phyloP scores from a whole-genome alignment of 1,140 invertebrate genomes.

The Drosophila paulistorum region DNA sequence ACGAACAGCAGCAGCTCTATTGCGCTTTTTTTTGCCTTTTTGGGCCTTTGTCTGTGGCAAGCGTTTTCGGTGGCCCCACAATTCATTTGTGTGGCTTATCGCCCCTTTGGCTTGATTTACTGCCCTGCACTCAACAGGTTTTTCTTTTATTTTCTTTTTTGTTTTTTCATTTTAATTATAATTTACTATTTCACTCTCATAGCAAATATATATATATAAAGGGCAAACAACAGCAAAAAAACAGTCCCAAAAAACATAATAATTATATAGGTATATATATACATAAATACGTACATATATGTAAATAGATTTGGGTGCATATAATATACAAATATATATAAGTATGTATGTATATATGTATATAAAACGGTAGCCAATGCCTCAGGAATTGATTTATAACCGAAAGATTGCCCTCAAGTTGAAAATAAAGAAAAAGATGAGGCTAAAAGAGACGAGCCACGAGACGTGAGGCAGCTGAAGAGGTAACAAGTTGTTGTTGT shows the following conservation, averaged over 20 bases:
- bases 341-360: not conserved
- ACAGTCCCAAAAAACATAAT: not conserved
- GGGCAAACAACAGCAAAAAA: slow-evolving; percentile 3
- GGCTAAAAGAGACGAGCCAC: slow-evolving; percentile 15
- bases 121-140: slow-evolving; percentile 63
- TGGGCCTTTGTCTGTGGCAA: slow-evolving; percentile 43
- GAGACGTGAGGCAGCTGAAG: slow-evolving; percentile 24
- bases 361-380: slow-evolving; percentile 63
- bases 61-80: slow-evolving; percentile 55
- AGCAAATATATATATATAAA: slow-evolving; percentile 1
- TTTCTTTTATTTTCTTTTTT: not conserved
- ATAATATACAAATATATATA: not conserved
- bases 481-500: slow-evolving; percentile 7
- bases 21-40: slow-evolving; percentile 25
- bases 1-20: slow-evolving; percentile 27
- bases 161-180: slow-evolving; percentile 48
- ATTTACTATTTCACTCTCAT: slow-evolving; percentile 52
- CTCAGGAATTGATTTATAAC: slow-evolving; percentile 74
- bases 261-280: too few species aligned
- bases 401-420: slow-evolving; percentile 60
- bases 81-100: slow-evolving; percentile 76
- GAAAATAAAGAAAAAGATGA: slow-evolving; percentile 47
- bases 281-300: not conserved
- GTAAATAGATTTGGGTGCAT: too few species aligned
- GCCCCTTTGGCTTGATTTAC: slow-evolving; percentile 78